Percentiles rank a stretch among this genome's conserved stretches.
Evolutionary conservation across 2,888 invertebrate species (phyloP).

Genomic region (Cheilosia vernalis): DNA sequence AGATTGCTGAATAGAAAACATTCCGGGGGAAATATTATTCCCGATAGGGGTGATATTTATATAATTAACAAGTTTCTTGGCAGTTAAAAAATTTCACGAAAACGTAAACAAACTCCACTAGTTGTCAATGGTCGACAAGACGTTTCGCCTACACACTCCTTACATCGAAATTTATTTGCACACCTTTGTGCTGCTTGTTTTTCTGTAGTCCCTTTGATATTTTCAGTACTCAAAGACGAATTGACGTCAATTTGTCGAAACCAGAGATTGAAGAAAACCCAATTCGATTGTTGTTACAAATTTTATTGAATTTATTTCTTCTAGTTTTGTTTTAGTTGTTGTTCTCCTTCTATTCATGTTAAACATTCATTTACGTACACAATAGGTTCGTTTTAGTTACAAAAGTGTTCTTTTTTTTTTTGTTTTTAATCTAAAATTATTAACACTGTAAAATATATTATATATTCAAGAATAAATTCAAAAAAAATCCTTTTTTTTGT

Average conservation of each 20-base stretch:
- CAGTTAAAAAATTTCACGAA: no score
- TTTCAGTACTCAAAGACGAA: no score
- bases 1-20: no score
- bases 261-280: not conserved
- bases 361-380: conserved; percentile 58
- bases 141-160: no score
- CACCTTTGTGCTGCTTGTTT: no score
- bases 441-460: conserved; percentile 40
- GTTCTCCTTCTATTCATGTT: conserved; percentile 33
- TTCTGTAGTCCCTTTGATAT: no score
- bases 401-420: conserved; percentile 17
- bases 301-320: conserved; percentile 24
- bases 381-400: conserved; percentile 48
- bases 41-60: no score
- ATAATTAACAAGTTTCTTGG: no score
- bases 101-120: no score
- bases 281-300: conserved; percentile 33
- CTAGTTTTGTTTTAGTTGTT: conserved; percentile 24
- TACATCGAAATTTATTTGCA: no score
- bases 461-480: conserved; percentile 26
- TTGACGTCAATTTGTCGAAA: not conserved
- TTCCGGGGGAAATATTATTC: no score
- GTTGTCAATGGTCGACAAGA: no score
- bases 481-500: conserved; percentile 12
- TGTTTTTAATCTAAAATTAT: conserved; percentile 36